Evolutionary conservation across 1,140 invertebrate species (phyloP).

Genomic region (Microplitis mediator): DNA sequence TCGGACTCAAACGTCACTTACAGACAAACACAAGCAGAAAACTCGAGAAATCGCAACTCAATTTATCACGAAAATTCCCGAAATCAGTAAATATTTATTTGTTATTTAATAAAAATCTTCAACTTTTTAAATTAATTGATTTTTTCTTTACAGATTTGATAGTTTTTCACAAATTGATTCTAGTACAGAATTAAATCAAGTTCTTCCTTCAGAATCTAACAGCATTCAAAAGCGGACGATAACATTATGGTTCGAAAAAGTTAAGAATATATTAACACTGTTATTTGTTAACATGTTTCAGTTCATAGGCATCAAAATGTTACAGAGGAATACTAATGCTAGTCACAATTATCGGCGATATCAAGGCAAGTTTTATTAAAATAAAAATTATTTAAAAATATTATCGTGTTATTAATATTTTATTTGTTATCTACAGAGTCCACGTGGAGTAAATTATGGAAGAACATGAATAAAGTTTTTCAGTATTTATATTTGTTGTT

Average conservation of each 20-base stretch:
- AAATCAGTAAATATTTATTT: conserved; percentile 32
- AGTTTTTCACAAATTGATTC: conserved; percentile 42
- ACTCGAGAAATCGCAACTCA: conserved; percentile 36
- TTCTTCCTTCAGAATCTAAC: conserved; percentile 23
- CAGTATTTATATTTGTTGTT: conserved; percentile 50
- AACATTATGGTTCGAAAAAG: conserved; percentile 33
- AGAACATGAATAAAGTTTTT: conserved; percentile 35
- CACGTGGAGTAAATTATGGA: conserved; percentile 42
- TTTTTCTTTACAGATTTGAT: conserved; percentile 22
- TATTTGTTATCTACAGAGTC: conserved; percentile 41
- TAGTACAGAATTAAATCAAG: conserved; percentile 47
- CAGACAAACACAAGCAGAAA: conserved; percentile 44
- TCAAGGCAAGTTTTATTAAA: conserved; percentile 35
- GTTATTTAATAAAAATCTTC: background rate
- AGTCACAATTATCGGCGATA: conserved; percentile 41
- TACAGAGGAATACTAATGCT: conserved; percentile 37
- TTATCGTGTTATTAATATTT: conserved; percentile 6
- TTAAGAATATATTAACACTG: conserved; percentile 28
- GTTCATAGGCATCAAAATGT: conserved; percentile 41
- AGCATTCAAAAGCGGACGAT: conserved; percentile 32
- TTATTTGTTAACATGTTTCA: conserved; percentile 37
- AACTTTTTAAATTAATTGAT: background rate
- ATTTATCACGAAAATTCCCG: conserved; percentile 37
- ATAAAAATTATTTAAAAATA: conserved; percentile 1
- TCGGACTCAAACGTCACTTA: conserved; percentile 31